Base-by-base conservation (phyloP, 1,140 invertebrate species). In the Agrilus planipennis region DNA sequence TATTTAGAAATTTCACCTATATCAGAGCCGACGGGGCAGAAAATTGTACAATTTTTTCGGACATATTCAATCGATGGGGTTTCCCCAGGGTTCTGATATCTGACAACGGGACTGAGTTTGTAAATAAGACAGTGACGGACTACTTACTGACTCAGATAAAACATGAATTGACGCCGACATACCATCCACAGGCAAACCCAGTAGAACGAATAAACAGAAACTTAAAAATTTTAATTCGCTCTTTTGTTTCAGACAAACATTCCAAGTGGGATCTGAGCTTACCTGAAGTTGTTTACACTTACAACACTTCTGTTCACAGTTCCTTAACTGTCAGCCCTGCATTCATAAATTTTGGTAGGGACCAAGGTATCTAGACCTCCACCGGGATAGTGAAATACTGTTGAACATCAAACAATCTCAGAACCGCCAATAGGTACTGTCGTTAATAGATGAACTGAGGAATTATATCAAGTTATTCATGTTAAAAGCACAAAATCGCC, bases 171-270 rank as follows among this genome's bases (percentile, higher is more conserved):
- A 25, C 23, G n/a, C n/a, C 53, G 5, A 42, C 41, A 14, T 65
- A 67, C 45, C 52, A 57, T 22, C 60, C 62, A 1, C 57, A 63
- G 38, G 47, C 54, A 0, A 65, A 67, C 30, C 51, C 49, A 2
- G 51, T 53, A 0, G 59, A 67, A 39, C 34, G 62, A 1, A 52
- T 57, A 2, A 66, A 65, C 39, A 47, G 50, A 29, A 55, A 53
- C 2, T 35, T 64, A 14, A 56, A 58, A 11, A 55, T 46, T 1
- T 47, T 56, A 42, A 42, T 65, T 10, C 17, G 45, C 2, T 28
- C 49, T 0, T 65, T 48, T 36, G 43, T 64, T 1, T 39, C 52
- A 1, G 40, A 57, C 4, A 53, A 64, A 41, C 62, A 67, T 30
- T 36, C 51, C 4, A 36, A 41, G 12, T 66, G 64, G 63, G 56